A percentile compares a stretch with the other conserved stretches of the same genome.
Evolutionary conservation across 1,140 invertebrate species (phyloP).

Genomic region (Zophobas morio): DNA sequence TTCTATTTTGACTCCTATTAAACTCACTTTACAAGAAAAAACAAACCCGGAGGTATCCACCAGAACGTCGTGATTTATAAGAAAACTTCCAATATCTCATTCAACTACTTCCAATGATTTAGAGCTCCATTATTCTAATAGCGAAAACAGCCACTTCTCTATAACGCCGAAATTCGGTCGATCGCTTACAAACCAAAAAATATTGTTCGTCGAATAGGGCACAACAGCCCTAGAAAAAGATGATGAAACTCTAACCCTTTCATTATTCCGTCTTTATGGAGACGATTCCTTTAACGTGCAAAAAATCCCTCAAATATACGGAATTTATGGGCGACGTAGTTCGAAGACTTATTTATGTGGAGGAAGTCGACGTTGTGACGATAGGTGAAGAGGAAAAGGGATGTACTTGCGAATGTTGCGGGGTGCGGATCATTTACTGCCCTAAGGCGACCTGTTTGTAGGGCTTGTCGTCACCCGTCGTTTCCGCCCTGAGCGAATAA

Average conservation of each 20-base stretch:
- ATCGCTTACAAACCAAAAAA: too few species aligned
- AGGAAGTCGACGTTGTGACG: neutral
- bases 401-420: slow-evolving; percentile 20
- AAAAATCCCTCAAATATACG: too few species aligned
- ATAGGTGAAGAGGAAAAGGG: slow-evolving; percentile 6
- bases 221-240: too few species aligned
- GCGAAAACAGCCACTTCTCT: neutral
- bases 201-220: too few species aligned
- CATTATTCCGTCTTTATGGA: too few species aligned
- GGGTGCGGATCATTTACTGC: slow-evolving; percentile 45
- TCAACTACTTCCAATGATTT: neutral
- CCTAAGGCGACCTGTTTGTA: slow-evolving; percentile 46
- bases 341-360: slow-evolving; percentile 9
- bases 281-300: too few species aligned
- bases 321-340: neutral
- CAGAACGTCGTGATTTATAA: neutral
- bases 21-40: neutral
- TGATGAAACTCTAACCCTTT: too few species aligned
- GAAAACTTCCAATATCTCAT: neutral
- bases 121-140: neutral
- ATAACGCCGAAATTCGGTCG: too few species aligned
- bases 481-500: slow-evolving; percentile 45
- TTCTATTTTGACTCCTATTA: neutral
- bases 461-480: slow-evolving; percentile 44
- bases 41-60: neutral